Evolutionary conservation across 64 coral and sea anemone species (phyloP).

Genomic region (Orbicella faveolata): DNA sequence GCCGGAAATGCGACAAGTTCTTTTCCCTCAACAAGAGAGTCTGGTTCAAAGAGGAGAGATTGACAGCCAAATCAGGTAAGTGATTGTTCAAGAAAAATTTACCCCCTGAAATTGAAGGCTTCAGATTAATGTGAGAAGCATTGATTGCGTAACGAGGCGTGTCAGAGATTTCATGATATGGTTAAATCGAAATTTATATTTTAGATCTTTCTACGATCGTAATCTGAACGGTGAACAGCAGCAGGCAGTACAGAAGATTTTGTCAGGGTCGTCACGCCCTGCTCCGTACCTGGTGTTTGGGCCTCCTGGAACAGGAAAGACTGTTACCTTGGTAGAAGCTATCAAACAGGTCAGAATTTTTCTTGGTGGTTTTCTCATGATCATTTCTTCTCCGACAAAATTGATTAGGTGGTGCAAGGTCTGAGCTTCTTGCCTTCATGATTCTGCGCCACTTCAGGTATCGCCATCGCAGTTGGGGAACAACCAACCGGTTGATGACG

Average conservation of each 20-base stretch:
- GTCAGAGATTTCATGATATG: not conserved
- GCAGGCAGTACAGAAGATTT: constrained; percentile 66
- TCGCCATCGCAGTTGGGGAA: no score
- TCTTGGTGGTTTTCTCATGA: not conserved
- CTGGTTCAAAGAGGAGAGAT: not conserved
- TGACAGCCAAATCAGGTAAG: not conserved
- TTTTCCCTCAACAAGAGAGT: constrained; percentile 56
- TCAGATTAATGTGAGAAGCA: no score
- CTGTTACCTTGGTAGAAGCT: constrained; percentile 78
- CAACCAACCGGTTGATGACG: no score
- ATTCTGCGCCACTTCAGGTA: no score
- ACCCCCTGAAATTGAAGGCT: no score
- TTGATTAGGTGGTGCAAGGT: not conserved
- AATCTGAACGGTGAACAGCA: constrained; percentile 59
- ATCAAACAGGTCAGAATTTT: constrained; percentile 68
- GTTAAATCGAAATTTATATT: not conserved
- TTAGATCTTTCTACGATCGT: constrained; percentile 41
- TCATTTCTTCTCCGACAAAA: not conserved
- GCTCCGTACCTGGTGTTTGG: constrained; percentile 64
- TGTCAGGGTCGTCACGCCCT: constrained; percentile 59
- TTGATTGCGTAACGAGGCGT: not conserved
- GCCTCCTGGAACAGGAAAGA: constrained; percentile 14
- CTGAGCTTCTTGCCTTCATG: no score
- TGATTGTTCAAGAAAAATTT: no score
- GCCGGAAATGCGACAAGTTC: constrained; percentile 34